These are phyloP conservation scores for Notarius quadriscutis DNA, from an alignment of 2,113 vertebrate species.

Conservation along the genomic window DNA sequence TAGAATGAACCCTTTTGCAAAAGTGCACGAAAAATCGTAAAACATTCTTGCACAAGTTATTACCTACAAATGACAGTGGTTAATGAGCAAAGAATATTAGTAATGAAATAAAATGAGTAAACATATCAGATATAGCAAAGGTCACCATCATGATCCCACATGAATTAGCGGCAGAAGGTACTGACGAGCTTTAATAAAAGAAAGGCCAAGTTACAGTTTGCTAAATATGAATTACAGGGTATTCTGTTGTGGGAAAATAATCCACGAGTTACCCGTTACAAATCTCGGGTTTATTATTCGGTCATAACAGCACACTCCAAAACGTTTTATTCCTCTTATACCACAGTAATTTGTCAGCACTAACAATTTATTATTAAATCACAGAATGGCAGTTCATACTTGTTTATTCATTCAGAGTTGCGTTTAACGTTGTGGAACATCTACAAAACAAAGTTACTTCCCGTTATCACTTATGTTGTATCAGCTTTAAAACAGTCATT, in stretches of 20 bases:
- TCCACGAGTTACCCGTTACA: background rate
- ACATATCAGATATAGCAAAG: no score
- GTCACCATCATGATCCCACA: background rate
- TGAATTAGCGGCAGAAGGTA: background rate
- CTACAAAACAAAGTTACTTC: background rate
- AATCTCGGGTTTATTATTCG: background rate
- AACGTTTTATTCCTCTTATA: background rate
- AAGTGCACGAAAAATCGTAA: no score
- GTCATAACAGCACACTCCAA: background rate
- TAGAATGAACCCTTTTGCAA: no score
- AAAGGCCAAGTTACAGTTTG: background rate
- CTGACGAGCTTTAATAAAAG: background rate
- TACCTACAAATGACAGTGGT: no score
- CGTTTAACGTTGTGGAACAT: background rate
- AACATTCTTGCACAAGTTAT: no score
- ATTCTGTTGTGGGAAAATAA: background rate
- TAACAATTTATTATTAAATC: background rate
- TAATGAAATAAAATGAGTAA: no score
- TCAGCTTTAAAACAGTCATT: background rate
- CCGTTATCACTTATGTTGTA: background rate
- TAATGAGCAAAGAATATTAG: no score
- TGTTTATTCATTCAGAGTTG: background rate
- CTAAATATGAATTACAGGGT: background rate
- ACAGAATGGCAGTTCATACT: background rate
- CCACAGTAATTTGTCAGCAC: background rate